Evolutionary conservation across 2,113 vertebrate species (phyloP), one percentile per base, ranked within the genome.

Genomic region (Propithecus coquereli): DNA sequence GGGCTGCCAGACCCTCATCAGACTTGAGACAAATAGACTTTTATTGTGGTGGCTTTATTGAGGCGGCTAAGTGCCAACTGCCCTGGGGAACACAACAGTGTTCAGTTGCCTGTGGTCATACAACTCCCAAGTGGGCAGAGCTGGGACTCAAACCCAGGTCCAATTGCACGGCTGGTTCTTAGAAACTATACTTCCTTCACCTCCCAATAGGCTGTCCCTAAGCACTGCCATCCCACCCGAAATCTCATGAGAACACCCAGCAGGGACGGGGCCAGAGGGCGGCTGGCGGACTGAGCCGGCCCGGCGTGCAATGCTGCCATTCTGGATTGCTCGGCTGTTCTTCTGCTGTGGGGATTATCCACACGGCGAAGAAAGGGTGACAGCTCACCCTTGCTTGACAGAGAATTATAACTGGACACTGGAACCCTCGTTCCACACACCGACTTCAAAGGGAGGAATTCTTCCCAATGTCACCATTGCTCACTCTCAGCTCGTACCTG

Each of bases 11-110:
- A 71, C 45, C 37, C 52, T 93, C 77, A 2, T 23, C 0, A 17
- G 79, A 84, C 34, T 40, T 25, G 74, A 57, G 43, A 89, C 68
- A 86, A 40, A 63, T 10, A 43, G n/a, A 54, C 37, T 8, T 92
- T 47, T 57, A 59, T 9, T 25, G n/a, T 45, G 22, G 9, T 6
- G 23, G 54, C n/a, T 47, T 52, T 70, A 47, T 7, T 34, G 73
- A 65, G 71, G 30, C 8, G 45, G 71, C 34, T 37, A 2, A 25
- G 37, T 45, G 84, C 27, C 43, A 59, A 57, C 22, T 5, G 11
- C 34, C 45, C 30, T 7, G 7, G 30, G 0, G 32, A 20, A 3
- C 3, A 57, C 3, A n/a, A n/a, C n/a, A n/a, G n/a, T n/a, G n/a
- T n/a, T 40, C 37, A 30, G 25, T 16, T 45, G 68, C 47, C 45